A percentile compares a stretch with the other conserved stretches of the same genome.
phyloP scores from a whole-genome alignment of 2,113 vertebrate genomes.

The Deroptyus accipitrinus region DNA sequence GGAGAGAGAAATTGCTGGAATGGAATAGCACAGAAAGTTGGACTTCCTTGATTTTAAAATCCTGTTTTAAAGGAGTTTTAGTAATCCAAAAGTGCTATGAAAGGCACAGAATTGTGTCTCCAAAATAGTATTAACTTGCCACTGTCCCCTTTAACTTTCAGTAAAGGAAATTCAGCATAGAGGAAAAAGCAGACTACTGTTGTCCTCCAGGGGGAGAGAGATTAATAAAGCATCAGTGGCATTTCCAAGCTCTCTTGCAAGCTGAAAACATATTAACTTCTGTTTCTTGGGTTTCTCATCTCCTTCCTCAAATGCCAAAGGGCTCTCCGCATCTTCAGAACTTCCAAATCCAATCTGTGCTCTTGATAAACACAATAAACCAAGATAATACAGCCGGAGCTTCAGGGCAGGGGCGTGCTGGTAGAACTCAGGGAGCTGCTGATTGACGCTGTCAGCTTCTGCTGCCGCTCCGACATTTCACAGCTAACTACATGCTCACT shows the following conservation, averaged over 20 bases:
- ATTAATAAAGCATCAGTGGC: constrained; percentile 28
- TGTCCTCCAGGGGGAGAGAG: constrained; percentile 7
- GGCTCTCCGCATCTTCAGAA: not conserved
- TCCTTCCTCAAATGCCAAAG: constrained; percentile 12
- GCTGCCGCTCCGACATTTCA: not conserved
- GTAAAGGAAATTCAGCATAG: not conserved
- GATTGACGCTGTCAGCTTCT: not conserved
- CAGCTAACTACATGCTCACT: not conserved
- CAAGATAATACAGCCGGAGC: not conserved
- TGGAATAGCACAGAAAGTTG: not conserved
- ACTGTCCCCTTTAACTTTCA: not conserved
- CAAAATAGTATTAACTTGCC: not conserved
- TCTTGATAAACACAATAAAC: not conserved
- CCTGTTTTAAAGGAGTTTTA: not conserved
- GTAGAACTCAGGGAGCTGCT: not conserved
- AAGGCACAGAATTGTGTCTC: not conserved
- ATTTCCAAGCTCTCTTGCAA: constrained; percentile 27
- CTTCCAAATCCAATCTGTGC: not conserved
- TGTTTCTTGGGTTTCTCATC: constrained; percentile 2
- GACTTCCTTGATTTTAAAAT: not conserved
- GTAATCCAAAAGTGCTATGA: not conserved
- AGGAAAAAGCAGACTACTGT: constrained; percentile 7
- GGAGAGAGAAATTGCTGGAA: not conserved
- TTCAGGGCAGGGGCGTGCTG: not conserved
- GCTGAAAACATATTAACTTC: constrained; percentile 14